Conservation (phyloP, 2,797 vertebrate genomes). For the Babyrousa celebensis region DNA sequence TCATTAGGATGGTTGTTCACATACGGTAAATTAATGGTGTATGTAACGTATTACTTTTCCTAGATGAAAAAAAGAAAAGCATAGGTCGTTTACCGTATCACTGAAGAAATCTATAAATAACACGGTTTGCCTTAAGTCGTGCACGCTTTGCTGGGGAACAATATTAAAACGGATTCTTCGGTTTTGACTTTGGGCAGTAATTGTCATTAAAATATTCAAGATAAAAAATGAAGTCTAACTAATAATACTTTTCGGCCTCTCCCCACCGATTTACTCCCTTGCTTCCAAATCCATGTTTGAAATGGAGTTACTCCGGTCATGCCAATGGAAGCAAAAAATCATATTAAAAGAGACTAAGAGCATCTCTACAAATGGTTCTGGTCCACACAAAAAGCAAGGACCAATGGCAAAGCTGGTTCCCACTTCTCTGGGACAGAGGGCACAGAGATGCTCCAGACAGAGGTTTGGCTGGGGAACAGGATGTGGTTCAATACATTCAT, state of each 20-base stretch:
- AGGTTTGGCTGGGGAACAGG: neutral
- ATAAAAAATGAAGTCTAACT: slow-evolving; percentile 48
- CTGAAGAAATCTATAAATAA: slow-evolving; percentile 31
- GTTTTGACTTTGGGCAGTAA: neutral
- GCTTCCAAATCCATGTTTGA: slow-evolving; percentile 41
- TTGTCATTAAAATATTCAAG: slow-evolving; percentile 50
- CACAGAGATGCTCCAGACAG: neutral
- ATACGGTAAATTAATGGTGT: slow-evolving; percentile 19
- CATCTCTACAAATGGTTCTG: neutral
- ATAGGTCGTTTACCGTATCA: neutral
- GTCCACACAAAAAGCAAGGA: neutral
- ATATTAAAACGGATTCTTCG: neutral
- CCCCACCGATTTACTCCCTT: neutral
- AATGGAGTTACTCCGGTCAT: neutral
- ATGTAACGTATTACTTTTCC: neutral
- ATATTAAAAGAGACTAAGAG: neutral
- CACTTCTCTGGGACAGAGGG: neutral
- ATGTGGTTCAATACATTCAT: no score
- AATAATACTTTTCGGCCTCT: neutral
- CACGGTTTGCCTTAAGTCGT: neutral
- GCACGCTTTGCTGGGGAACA: neutral
- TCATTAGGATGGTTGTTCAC: slow-evolving; percentile 24
- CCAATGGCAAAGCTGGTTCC: neutral
- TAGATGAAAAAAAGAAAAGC: neutral
- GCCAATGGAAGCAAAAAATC: neutral